A percentile compares a stretch with the other conserved stretches of the same genome.
Conservation (phyloP, 2,113 vertebrate genomes). For the Mirza zaza region DNA sequence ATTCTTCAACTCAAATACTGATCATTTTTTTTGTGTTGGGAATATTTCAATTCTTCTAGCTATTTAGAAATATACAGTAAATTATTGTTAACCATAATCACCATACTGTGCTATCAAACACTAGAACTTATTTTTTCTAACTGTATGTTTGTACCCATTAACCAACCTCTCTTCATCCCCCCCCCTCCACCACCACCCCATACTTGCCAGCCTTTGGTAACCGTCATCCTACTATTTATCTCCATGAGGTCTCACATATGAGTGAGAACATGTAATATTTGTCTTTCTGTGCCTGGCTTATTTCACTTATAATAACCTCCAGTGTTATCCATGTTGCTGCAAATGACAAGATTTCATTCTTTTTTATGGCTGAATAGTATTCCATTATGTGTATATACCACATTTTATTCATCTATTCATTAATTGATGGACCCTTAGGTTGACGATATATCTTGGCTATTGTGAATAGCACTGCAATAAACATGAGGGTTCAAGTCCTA, state of each 20-base stretch:
- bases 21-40: not conserved
- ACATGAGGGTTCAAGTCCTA: not conserved
- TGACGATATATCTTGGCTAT: not conserved
- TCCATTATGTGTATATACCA: not conserved
- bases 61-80: not conserved
- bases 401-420: not conserved
- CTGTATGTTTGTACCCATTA: not conserved
- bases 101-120: not conserved
- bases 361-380: not conserved
- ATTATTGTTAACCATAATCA: not conserved
- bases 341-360: not conserved
- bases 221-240: not conserved
- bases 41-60: not conserved
- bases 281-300: not conserved
- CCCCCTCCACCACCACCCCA: not conserved
- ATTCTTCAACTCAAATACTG: not conserved
- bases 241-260: not conserved
- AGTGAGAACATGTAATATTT: not conserved
- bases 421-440: not conserved
- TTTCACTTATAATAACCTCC: not conserved
- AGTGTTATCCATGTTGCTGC: not conserved
- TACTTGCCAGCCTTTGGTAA: not conserved
- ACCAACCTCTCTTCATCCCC: not conserved
- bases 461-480: not conserved
- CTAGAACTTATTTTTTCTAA: not conserved